Base-by-base conservation (phyloP, 2,113 vertebrate species). In the Campylorhamphus procurvoides region DNA sequence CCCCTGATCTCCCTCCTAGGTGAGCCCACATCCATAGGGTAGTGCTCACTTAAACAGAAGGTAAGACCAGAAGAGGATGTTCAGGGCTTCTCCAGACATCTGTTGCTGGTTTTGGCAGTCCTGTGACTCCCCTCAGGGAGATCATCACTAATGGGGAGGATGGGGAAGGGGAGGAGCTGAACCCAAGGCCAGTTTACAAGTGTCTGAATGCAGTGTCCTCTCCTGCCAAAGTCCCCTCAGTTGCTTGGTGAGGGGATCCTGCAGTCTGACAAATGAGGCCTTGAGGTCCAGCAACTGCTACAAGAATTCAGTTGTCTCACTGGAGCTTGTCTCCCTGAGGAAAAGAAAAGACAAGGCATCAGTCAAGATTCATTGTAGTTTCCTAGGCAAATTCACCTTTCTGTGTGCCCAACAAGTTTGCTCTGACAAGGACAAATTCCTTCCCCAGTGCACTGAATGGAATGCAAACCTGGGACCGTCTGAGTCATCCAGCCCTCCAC, bases 301-400 rank as follows among this genome's bases (percentile, higher is more conserved):
- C 97, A 98, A 98, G 93, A 97, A 98, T 92, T 98, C 97, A 89
- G 97, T 75, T 96, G 98, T 97, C 80, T 97, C 97, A 90, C 98
- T 98, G 95, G 98, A 97, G 73, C 91, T 96, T 93, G 94, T 96
- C 74, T 98, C 96, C 85, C 98, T 98, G 87, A 40, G 84, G n/a
- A 95, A 95, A 96, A 97, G 62, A 94, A 74, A 96, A 93, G 75
- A 90, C 39, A 95, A 84, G n/a, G 33, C 35, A 68, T 92, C 42
- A 94, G 72, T 82, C 77, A 82, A 90, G 29, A 84, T 81, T 64
- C 42, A 66, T 33, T 75, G 56, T 35, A 56, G 39, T 37, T 39
- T 76, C 42, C 46, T 62, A 23, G 24, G 42, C 31, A 82, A 87
- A 78, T 76, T 72, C 76, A 75, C 58, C 44, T 88, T 24, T 33